phyloP scores from a whole-genome alignment of 2,888 invertebrate genomes.

The Pammene aurita region DNA sequence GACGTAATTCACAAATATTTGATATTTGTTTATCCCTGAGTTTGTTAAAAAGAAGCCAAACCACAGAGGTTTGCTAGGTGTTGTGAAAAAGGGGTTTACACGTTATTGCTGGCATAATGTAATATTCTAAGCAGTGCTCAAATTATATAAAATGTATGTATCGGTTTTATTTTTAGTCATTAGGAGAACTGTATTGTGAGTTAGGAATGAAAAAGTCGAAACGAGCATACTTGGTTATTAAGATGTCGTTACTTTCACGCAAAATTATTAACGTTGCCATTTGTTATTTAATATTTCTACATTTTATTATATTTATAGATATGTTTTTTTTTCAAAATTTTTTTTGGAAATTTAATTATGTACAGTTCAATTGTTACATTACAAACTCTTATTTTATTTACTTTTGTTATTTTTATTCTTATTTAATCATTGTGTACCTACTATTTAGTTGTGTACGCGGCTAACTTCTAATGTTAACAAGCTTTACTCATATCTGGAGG shows the following conservation, averaged over 20 bases:
- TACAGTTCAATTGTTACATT: background rate
- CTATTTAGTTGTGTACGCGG: background rate
- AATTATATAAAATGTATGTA: background rate
- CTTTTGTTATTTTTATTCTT: background rate
- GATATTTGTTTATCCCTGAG: no score
- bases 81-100: no score
- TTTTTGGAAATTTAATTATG: background rate
- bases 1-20: no score
- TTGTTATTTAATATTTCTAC: background rate
- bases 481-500: slow-evolving; percentile 20
- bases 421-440: background rate
- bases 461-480: background rate
- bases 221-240: background rate
- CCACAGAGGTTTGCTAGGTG: no score
- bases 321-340: no score
- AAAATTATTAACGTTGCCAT: background rate
- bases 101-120: background rate
- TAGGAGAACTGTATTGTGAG: background rate
- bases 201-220: background rate
- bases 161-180: slow-evolving; percentile 1
- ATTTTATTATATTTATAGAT: background rate
- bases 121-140: background rate
- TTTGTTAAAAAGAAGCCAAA: no score
- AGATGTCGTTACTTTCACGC: background rate
- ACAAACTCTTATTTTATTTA: background rate